Evolutionary conservation across 1,140 invertebrate genomes (phyloP).

Genomic region (Orchestia grillus): DNA sequence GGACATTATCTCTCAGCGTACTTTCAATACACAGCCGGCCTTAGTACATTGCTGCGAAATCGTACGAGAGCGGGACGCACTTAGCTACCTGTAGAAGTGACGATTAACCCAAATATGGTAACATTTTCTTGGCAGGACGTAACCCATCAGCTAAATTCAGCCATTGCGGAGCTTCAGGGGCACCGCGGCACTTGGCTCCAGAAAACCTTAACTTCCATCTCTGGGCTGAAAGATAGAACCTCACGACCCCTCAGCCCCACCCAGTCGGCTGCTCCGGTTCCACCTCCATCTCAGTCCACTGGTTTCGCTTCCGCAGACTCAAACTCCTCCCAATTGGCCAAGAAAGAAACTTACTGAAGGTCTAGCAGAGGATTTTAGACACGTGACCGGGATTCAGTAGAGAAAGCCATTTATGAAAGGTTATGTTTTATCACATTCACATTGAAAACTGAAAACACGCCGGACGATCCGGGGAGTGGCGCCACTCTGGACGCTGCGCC

Average conservation of each 20-base stretch:
- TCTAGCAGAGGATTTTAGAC: not conserved
- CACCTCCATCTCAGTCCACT: not conserved
- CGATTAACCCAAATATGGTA: not conserved
- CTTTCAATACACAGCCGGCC: too few species aligned
- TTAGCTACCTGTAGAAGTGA: too few species aligned
- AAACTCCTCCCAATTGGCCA: not conserved
- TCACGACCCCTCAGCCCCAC: conserved; percentile 70
- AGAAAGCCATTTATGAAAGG: not conserved
- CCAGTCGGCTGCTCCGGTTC: conserved; percentile 68
- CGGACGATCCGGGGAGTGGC: too few species aligned
- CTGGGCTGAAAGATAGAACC: conserved; percentile 71
- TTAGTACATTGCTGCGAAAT: too few species aligned
- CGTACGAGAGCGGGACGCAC: too few species aligned
- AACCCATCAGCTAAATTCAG: conserved; percentile 89
- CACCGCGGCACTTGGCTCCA: conserved; percentile 88
- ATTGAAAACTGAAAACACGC: too few species aligned
- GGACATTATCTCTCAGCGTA: too few species aligned
- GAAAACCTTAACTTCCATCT: conserved; percentile 84
- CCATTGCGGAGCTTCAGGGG: conserved; percentile 84
- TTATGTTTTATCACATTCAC: not conserved
- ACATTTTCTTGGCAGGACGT: conserved; percentile 78
- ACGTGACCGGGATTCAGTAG: not conserved
- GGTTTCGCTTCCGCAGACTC: not conserved
- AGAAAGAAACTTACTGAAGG: not conserved
- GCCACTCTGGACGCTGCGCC: too few species aligned